Conservation (phyloP, 2,797 vertebrate species). For the Poecile montanus region DNA sequence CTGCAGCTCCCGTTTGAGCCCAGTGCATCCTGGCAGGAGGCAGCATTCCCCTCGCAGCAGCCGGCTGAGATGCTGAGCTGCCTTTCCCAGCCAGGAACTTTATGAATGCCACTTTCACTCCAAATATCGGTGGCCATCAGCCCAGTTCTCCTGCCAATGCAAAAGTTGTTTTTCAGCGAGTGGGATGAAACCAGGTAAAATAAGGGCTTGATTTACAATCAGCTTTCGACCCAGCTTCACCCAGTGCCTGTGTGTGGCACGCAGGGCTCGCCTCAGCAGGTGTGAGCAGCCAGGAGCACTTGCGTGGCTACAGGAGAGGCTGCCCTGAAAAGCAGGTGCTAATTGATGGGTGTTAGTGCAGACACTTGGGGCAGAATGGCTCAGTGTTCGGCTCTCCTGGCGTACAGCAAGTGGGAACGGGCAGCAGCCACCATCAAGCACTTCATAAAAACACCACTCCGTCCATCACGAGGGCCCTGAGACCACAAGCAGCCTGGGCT, state of each 20-base stretch:
- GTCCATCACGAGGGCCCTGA: neutral
- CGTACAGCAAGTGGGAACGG: accelerated
- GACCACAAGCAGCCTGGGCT: neutral
- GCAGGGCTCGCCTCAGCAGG: neutral
- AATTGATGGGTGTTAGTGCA: conserved; percentile 51
- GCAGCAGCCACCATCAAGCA: neutral
- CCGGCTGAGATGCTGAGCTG: neutral
- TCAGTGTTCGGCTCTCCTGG: conserved; percentile 19
- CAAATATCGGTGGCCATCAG: neutral
- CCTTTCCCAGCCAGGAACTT: neutral
- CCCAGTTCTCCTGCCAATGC: neutral
- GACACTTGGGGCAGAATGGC: neutral
- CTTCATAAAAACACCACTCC: conserved; percentile 42
- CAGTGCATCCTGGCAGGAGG: neutral
- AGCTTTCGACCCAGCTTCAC: neutral
- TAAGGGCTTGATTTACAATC: conserved; percentile 36
- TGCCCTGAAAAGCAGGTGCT: conserved; percentile 7
- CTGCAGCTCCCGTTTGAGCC: neutral
- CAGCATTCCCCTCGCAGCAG: neutral
- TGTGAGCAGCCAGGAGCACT: conserved; percentile 30
- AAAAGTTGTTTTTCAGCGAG: neutral
- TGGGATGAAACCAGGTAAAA: neutral
- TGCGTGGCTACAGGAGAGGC: neutral
- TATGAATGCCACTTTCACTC: conserved; percentile 55
- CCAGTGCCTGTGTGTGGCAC: neutral